Evolutionary conservation across 2,888 invertebrate species (phyloP).

Genomic region (Agrochola macilenta): DNA sequence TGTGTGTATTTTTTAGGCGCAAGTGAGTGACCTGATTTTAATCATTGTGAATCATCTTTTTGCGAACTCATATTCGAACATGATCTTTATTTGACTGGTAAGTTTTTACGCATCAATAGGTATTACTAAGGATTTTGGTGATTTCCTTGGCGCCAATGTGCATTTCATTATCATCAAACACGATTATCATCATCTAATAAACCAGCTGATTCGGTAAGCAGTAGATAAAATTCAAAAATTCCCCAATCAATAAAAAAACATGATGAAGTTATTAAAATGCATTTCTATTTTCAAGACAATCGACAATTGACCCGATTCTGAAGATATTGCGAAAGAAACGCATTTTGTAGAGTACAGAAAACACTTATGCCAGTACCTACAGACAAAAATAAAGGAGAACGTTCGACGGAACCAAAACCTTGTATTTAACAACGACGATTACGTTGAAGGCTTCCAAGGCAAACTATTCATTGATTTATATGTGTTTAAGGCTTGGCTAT

Average conservation of each 20-base stretch:
- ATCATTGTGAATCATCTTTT: conserved; percentile 20
- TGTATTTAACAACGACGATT: conserved; percentile 62
- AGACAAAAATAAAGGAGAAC: conserved; percentile 64
- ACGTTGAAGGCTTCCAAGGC: conserved; percentile 51
- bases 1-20: conserved; percentile 22
- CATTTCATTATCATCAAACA: neutral
- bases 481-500: conserved; percentile 18
- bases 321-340: conserved; percentile 49
- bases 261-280: conserved; percentile 27
- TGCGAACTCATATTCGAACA: neutral
- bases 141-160: neutral
- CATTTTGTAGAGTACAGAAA: conserved; percentile 22
- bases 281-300: conserved; percentile 41
- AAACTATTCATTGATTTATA: conserved; percentile 50
- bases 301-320: conserved; percentile 63
- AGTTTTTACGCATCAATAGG: conserved; percentile 1
- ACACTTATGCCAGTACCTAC: conserved; percentile 27
- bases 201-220: neutral
- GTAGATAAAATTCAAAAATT: conserved; percentile 3
- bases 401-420: conserved; percentile 58
- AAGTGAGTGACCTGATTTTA: conserved; percentile 22
- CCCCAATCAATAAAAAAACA: conserved; percentile 7
- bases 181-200: no score
- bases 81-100: neutral
- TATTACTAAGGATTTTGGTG: neutral